phyloP scores from a whole-genome alignment of 2,797 vertebrate species.

The Oryzias dopingdopingensis region DNA sequence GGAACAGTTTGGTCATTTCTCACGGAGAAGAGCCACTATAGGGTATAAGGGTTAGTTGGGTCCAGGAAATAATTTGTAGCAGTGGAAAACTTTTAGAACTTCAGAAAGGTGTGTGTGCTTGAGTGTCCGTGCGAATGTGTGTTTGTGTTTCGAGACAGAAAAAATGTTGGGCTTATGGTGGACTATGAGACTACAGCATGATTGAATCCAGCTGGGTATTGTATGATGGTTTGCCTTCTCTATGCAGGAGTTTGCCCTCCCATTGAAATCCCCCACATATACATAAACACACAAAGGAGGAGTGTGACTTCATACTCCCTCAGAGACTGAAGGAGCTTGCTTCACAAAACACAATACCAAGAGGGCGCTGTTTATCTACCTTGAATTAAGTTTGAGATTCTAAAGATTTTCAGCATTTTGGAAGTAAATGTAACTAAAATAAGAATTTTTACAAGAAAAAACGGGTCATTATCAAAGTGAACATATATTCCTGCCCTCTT shows the following conservation, averaged over 20 bases:
- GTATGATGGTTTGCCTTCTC: conserved; percentile 38
- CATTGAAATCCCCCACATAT: not conserved
- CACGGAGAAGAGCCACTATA: too few species aligned
- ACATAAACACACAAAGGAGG: not conserved
- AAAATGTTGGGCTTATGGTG: conserved; percentile 1
- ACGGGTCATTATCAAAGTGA: not conserved
- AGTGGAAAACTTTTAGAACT: not conserved
- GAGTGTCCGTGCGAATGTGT: not conserved
- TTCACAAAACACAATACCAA: conserved; percentile 15
- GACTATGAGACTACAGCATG: conserved; percentile 17
- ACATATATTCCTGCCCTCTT: too few species aligned
- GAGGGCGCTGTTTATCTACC: conserved; percentile 21
- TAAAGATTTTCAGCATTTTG: not conserved
- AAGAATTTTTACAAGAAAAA: not conserved
- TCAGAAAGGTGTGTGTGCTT: too few species aligned
- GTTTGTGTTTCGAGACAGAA: not conserved
- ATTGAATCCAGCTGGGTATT: conserved; percentile 44
- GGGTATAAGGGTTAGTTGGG: too few species aligned
- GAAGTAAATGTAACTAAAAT: conserved; percentile 1
- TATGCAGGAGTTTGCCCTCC: conserved; percentile 16
- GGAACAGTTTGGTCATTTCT: too few species aligned
- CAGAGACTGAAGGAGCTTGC: conserved; percentile 3
- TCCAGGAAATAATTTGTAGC: not conserved
- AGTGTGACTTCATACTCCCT: not conserved
- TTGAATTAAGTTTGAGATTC: not conserved